Evolutionary conservation across 2,888 invertebrate species (phyloP), one percentile per base, ranked within the genome.

Genomic region (Aphodius granarius): DNA sequence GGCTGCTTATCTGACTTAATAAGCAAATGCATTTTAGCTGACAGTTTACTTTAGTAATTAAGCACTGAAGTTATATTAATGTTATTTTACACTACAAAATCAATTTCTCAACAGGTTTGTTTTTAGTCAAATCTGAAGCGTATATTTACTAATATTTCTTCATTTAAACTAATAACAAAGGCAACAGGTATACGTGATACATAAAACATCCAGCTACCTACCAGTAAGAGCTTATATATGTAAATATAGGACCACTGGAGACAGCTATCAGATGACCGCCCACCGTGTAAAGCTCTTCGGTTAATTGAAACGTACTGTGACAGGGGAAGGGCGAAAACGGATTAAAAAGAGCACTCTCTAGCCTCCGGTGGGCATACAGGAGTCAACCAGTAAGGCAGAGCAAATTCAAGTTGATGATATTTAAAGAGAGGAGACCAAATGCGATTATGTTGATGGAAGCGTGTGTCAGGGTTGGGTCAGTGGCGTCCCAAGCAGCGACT

Each of bases 401-500:
- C 70, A 65, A 18, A 43, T 73, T 73, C 70, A 73, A 75, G 65
- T 68, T 72, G 72, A 75, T 73, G 73, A 20, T 62, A 66, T 75
- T 73, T 72, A 73, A 75, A 75, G 65, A 64, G 71, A 66, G 76
- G 68, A 20, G 23, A 68, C 73, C 71, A 76, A 76, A 76, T 73
- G 72, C 68, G 76, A 76, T 76, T 76, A 76, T 62, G 66, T 21
- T 76, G 76, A 74, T 74, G 73, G 76, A 74, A 66, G 71, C 71
- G 62, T 66, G 75, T 72, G 71, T 22, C 71, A 73, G 71, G 76
- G 73, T n/a, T 73, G 75, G 76, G 76, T 75, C 73, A 73, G 74
- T 78, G 77, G 74, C 75, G 75, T 68, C 76, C 74, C 74, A 71
- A 72, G 73, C 75, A 81, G 80, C 82, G 83, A 82, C 82, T 83